Percentiles rank a stretch among this genome's conserved stretches.
Evolutionary conservation across 2,797 vertebrate species (phyloP).

Genomic region (Podargus strigoides): DNA sequence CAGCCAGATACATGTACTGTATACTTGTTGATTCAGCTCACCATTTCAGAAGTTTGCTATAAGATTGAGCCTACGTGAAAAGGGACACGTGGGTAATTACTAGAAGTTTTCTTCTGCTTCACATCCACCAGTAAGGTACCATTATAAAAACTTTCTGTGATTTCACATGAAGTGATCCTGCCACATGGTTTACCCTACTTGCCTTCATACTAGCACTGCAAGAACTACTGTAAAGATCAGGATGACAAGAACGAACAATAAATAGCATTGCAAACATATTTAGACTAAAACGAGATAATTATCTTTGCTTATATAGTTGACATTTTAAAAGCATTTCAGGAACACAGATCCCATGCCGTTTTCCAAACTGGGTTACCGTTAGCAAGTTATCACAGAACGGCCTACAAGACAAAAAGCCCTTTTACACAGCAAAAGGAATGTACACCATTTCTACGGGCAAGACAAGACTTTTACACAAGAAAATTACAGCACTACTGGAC

Average conservation of each 20-base stretch:
- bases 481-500: not conserved
- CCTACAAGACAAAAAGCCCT: not conserved
- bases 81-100: not conserved
- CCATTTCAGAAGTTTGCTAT: not conserved
- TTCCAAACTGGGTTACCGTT: not conserved
- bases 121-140: not conserved
- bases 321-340: not conserved
- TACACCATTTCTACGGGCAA: not conserved
- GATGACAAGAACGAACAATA: not conserved
- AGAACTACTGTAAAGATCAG: not conserved
- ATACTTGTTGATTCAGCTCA: not conserved
- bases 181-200: not conserved
- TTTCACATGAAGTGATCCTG: not conserved
- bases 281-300: not conserved
- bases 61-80: not conserved
- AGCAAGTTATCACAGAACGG: not conserved
- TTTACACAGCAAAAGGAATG: not conserved
- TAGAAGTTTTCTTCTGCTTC: not conserved
- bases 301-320: not conserved
- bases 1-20: not conserved
- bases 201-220: not conserved
- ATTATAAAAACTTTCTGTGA: not conserved
- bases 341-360: not conserved
- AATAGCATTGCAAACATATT: not conserved
- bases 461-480: not conserved